Evolutionary conservation across 2,113 vertebrate genomes (phyloP), one percentile per base, ranked within the genome.

Genomic region (Ammodytes dubius): DNA sequence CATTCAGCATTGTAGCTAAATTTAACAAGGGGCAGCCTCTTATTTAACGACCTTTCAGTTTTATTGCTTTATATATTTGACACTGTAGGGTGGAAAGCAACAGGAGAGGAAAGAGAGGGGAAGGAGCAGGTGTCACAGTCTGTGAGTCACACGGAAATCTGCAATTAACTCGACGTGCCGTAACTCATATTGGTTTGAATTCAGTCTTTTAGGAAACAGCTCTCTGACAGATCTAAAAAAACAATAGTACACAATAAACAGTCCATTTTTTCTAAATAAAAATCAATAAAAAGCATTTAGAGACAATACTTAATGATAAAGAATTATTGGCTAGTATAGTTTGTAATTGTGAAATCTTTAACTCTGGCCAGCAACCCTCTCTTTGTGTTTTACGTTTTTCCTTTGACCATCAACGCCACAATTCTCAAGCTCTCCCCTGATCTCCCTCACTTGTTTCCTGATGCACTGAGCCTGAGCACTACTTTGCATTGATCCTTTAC

Each of bases 51-150:
- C 40, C 35, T 46, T 40, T 79, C 60, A 40, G 15, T 74, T 83
- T 79, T 76, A 67, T 50, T 74, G 54, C 61, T 79, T 78, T 78
- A 17, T 59, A 42, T 69, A 64, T 83, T 84, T 74, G 70, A 84
- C 77, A 49, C 19, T 50, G 57, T 59, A 63, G 58, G 81, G 64
- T 27, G 52, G 54, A 87, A 60, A 71, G 74, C 46, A 81, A 78
- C 56, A 63, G 64, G 72, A 69, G 70, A 78, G 71, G 68, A 83
- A 87, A 60, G 73, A 64, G 70, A 74, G 85, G 82, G 27, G 27
- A 27, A 27, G 27, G 27, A 27, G 79, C 86, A 88, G 81, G 78
- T 82, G 82, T 84, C 35, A 14, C 74, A 60, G 70, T 52, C 64
- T 82, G 49, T 86, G 77, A 87, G 57, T 66, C 76, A 85, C 43